These are phyloP conservation scores for Bradypodion ventrale DNA, from an alignment of 2,797 vertebrate species.

Conservation along the genomic window DNA sequence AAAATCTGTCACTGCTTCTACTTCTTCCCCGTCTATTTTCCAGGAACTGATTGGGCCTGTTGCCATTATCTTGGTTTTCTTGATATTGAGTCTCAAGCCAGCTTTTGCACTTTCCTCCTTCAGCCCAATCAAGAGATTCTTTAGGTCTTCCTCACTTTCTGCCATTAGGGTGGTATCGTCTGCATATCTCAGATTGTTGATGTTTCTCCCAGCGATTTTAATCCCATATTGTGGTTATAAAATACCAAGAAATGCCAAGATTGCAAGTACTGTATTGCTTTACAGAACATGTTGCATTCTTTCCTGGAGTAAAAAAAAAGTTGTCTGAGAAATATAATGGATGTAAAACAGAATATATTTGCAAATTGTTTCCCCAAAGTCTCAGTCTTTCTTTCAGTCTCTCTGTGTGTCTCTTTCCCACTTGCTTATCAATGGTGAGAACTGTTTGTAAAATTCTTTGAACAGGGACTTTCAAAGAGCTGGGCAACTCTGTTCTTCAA, in stretches of 20 bases:
- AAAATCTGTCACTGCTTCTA: no score
- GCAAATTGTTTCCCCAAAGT: constrained; percentile 45
- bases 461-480: constrained; percentile 75
- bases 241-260: constrained; percentile 36
- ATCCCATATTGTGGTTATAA: no score
- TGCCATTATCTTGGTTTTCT: no score
- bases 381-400: constrained; percentile 43
- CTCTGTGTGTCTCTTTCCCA: constrained; percentile 22
- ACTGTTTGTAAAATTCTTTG: constrained; percentile 68
- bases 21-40: no score
- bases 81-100: no score
- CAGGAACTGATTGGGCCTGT: no score
- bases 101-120: no score
- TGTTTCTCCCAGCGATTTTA: no score
- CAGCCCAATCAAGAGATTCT: no score
- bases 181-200: no score
- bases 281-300: neutral
- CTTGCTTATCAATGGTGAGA: constrained; percentile 60
- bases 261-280: neutral
- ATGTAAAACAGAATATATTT: constrained; percentile 36
- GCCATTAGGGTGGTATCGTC: no score
- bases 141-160: no score
- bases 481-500: constrained; percentile 75
- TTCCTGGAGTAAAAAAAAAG: fast-evolving
- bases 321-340: constrained; percentile 36